These are phyloP conservation scores for Amphiprion clarkii DNA, from an alignment of 2,797 vertebrate species.

Conservation along the genomic window DNA sequence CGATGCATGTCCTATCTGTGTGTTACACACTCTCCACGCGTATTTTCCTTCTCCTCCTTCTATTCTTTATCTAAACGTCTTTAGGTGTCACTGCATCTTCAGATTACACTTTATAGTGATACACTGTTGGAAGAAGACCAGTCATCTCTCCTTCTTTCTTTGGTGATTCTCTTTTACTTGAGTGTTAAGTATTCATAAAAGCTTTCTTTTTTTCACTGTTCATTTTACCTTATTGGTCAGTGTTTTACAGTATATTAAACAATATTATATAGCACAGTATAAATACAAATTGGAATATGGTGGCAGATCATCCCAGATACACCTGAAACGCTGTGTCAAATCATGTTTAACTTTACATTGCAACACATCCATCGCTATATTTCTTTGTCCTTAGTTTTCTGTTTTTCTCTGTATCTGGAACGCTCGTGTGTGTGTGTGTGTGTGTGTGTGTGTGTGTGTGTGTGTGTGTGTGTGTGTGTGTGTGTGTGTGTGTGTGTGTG, in stretches of 20 bases:
- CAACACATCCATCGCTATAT: background rate
- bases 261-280: background rate
- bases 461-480: too few relatives aligned
- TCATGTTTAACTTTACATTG: background rate
- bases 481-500: too few relatives aligned
- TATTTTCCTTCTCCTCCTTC: constrained; percentile 32
- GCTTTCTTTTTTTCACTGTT: background rate
- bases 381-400: background rate
- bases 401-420: background rate
- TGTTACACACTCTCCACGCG: constrained; percentile 29
- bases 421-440: background rate
- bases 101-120: background rate
- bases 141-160: background rate
- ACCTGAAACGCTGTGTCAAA: background rate
- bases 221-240: background rate
- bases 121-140: background rate
- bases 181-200: constrained; percentile 5
- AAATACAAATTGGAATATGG: background rate
- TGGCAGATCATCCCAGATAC: background rate
- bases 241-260: constrained; percentile 1
- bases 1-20: constrained; percentile 36
- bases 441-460: too few relatives aligned
- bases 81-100: constrained; percentile 36
- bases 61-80: constrained; percentile 38
- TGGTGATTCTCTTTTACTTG: background rate